Evolutionary conservation across 2,113 vertebrate species (phyloP).

Genomic region (Sinocyclocheilus anshuiensis): DNA sequence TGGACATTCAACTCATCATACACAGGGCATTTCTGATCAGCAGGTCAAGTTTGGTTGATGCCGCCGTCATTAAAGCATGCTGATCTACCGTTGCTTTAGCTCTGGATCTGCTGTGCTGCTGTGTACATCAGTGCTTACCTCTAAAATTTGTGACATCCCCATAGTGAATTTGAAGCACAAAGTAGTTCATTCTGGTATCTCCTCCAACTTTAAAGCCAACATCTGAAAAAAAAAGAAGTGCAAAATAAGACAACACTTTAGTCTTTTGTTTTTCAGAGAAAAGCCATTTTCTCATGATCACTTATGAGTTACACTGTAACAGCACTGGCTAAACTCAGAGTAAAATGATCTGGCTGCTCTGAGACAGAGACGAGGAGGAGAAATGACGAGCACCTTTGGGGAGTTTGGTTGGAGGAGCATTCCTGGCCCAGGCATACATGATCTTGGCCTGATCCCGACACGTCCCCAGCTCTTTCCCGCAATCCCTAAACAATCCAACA

Average conservation of each 20-base stretch:
- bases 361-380: neutral
- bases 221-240: slow-evolving; percentile 70
- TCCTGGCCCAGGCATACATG: slow-evolving; percentile 95
- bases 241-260: neutral
- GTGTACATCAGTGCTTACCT: slow-evolving; percentile 72
- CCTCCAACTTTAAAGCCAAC: slow-evolving; percentile 96
- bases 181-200: slow-evolving; percentile 82
- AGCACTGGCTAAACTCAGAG: neutral
- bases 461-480: slow-evolving; percentile 83
- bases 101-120: no score
- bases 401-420: slow-evolving; percentile 89
- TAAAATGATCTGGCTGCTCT: neutral
- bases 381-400: slow-evolving; percentile 81
- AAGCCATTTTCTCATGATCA: neutral
- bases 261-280: neutral
- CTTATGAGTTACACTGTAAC: neutral
- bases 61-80: no score
- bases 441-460: slow-evolving; percentile 89
- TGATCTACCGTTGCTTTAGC: neutral
- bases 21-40: neutral
- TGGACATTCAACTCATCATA: neutral
- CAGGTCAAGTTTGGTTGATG: neutral
- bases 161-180: slow-evolving; percentile 97
- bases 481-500: slow-evolving; percentile 80
- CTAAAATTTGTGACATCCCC: slow-evolving; percentile 86